These are phyloP conservation scores for Coptotermes formosanus DNA, from an alignment of 1,140 invertebrate species.

Conservation along the genomic window DNA sequence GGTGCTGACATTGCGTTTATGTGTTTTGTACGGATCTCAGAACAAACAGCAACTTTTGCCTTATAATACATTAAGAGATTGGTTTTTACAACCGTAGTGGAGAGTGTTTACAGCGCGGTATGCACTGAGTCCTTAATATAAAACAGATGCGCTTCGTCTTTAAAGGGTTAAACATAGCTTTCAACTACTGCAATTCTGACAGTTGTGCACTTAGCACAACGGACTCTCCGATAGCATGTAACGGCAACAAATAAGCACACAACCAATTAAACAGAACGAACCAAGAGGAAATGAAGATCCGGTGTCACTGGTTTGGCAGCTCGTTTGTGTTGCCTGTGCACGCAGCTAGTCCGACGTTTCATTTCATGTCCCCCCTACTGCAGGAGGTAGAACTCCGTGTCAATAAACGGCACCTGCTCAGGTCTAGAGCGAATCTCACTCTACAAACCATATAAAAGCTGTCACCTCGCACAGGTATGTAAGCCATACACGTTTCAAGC, in stretches of 20 bases:
- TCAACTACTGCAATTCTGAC: too few relatives aligned
- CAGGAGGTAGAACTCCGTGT: background rate
- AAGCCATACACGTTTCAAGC: background rate
- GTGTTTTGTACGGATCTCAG: too few relatives aligned
- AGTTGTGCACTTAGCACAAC: too few relatives aligned
- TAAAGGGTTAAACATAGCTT: too few relatives aligned
- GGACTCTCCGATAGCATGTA: background rate
- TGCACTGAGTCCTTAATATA: too few relatives aligned
- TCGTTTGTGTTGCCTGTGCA: background rate
- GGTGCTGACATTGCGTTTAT: too few relatives aligned
- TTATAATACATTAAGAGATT: too few relatives aligned
- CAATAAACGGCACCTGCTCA: background rate
- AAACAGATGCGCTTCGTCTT: too few relatives aligned
- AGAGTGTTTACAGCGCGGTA: too few relatives aligned
- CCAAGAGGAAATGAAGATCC: background rate
- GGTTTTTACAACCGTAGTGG: too few relatives aligned
- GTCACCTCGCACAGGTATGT: background rate
- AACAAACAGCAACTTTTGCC: too few relatives aligned
- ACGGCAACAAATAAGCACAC: background rate
- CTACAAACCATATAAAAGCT: background rate
- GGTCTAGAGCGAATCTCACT: background rate
- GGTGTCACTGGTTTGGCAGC: background rate
- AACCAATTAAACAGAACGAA: background rate
- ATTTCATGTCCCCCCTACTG: background rate
- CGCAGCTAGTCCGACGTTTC: background rate